Evolutionary conservation across 2,797 vertebrate species (phyloP), one percentile per base, ranked within the genome.

Genomic region (Varecia variegata): DNA sequence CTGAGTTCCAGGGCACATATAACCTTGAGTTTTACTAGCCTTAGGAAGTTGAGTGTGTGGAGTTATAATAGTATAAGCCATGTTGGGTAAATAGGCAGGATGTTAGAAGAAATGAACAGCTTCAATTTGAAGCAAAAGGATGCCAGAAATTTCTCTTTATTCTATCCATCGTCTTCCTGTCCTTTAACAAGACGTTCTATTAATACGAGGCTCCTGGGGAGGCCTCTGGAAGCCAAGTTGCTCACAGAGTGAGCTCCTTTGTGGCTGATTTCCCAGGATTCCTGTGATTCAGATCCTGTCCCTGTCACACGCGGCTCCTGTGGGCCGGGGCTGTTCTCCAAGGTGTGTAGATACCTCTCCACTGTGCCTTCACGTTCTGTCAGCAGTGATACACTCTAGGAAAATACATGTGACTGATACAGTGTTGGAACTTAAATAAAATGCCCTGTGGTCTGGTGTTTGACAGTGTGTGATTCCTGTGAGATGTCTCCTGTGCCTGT

Each of bases 381-480:
- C 74, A 62, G 4, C 2, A 0, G 11, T 9, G 2, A 35, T 0
- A 7, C 4, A 0, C 15, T 3, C 15, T 13, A 10, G 45, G 62
- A 11, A 45, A 9, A 4, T 18, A 8, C 0, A 0, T 23, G 17
- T 38, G 58, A 25, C 67, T 0, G 32, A n/a, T 4, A 2, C 14
- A 23, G 54, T 45, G 15, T 50, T 8, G 21, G 73, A 27, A 32
- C 52, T 77, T 50, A 23, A 18, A 3, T 60, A 3, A 13, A 2
- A 6, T 1, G 23, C 4, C 20, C 0, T 0, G 0, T 0, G 2
- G 14, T 32, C 25, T 0, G 0, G 0, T 11, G 0, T 25, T 13
- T 47, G 54, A 35, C 7, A 38, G 43, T 56, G 13, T 30, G 23
- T 25, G 74, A 56, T 40, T 35, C 52, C 2, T 40, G 17, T 56